Conservation (phyloP, 2,797 vertebrate genomes). For the Heterohyrax brucei region DNA sequence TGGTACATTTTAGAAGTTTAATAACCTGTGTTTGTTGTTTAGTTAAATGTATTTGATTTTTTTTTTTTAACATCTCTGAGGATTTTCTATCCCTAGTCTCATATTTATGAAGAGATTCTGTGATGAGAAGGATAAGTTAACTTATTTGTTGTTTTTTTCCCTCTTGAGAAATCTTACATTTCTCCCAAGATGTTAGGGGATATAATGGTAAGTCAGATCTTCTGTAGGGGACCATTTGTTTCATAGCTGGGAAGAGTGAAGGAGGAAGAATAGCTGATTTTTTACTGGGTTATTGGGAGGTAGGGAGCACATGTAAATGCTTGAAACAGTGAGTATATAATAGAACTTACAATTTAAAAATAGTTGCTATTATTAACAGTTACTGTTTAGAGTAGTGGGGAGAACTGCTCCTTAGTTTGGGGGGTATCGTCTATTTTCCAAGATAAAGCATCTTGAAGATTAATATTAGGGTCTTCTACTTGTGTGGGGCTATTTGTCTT, state of each 20-base stretch:
- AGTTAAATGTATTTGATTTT: slow-evolving; percentile 39
- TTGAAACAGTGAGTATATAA: slow-evolving; percentile 5
- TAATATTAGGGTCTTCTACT: slow-evolving; percentile 44
- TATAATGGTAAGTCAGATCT: background rate
- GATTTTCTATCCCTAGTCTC: slow-evolving; percentile 26
- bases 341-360: slow-evolving; percentile 31
- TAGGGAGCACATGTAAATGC: background rate
- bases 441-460: slow-evolving; percentile 15
- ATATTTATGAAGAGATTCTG: slow-evolving; percentile 17
- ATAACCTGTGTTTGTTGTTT: slow-evolving; percentile 32
- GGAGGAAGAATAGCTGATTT: background rate
- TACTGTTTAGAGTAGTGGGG: slow-evolving; percentile 11
- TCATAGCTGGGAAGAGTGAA: background rate
- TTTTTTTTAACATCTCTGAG: background rate
- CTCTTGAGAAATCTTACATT: slow-evolving; percentile 14
- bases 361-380: background rate
- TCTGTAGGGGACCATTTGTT: slow-evolving; percentile 42
- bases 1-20: slow-evolving; percentile 59
- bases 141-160: background rate
- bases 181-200: slow-evolving; percentile 35
- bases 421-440: slow-evolving; percentile 30
- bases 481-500: slow-evolving; percentile 41
- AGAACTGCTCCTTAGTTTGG: slow-evolving; percentile 48
- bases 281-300: background rate
- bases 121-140: background rate